phyloP scores from a whole-genome alignment of 1,140 invertebrate genomes.

The Cataglyphis hispanica region DNA sequence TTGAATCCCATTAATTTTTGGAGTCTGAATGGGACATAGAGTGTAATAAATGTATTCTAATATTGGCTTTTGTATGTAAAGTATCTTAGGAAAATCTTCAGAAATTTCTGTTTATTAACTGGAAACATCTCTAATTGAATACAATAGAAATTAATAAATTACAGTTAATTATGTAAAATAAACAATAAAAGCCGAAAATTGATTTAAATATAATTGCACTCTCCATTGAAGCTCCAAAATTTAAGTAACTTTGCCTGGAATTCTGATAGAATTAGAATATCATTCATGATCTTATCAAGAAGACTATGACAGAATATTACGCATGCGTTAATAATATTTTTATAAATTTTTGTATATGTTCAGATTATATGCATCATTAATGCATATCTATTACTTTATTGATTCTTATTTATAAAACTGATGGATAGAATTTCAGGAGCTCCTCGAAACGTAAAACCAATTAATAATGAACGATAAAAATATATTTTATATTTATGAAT shows the following conservation, averaged over 20 bases:
- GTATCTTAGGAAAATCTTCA: background rate
- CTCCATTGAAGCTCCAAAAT: slow-evolving; percentile 14
- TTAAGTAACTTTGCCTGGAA: slow-evolving; percentile 1
- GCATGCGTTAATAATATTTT: slow-evolving; percentile 17
- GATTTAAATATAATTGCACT: background rate
- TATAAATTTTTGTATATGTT: slow-evolving; percentile 21
- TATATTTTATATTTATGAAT: slow-evolving; percentile 44
- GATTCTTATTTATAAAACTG: slow-evolving; percentile 12
- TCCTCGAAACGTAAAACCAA: background rate
- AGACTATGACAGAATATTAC: background rate
- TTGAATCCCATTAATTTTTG: slow-evolving; percentile 33
- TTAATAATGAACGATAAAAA: background rate
- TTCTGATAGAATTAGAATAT: background rate
- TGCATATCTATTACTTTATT: slow-evolving; percentile 13
- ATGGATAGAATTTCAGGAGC: slow-evolving; percentile 10
- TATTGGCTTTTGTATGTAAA: background rate
- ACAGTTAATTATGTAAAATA: background rate
- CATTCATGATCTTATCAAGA: slow-evolving; percentile 10
- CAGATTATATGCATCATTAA: slow-evolving; percentile 27
- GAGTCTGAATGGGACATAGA: slow-evolving; percentile 31
- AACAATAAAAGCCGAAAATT: background rate
- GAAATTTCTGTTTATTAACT: background rate
- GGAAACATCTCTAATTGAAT: background rate
- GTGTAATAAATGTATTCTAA: background rate
- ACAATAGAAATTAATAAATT: background rate